A percentile compares a stretch with the other conserved stretches of the same genome.
These are phyloP conservation scores for Opisthograptis luteolata DNA, from an alignment of 2,888 invertebrate species.

Conservation along the genomic window DNA sequence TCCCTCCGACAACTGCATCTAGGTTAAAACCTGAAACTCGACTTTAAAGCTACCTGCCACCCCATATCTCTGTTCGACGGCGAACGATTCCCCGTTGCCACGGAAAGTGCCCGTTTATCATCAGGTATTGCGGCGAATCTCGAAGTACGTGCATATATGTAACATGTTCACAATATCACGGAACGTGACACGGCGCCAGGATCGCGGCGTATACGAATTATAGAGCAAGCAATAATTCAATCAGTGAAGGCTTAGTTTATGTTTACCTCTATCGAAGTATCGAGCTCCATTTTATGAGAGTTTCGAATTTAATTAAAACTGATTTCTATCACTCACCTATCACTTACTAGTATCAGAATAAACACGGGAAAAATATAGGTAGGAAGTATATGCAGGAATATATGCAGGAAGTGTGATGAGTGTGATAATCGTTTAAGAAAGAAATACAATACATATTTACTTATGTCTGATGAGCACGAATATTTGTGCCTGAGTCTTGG, in stretches of 20 bases:
- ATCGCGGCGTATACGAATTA: conserved; percentile 56
- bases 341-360: too few relatives aligned
- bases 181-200: conserved; percentile 59
- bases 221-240: conserved; percentile 78
- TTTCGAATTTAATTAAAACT: conserved; percentile 37
- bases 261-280: conserved; percentile 66
- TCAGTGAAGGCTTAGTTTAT: conserved; percentile 75
- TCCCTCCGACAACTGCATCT: not conserved
- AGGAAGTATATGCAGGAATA: too few relatives aligned
- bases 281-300: conserved; percentile 40
- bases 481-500: too few relatives aligned
- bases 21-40: conserved; percentile 17
- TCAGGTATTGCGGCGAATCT: conserved; percentile 30
- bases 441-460: not conserved
- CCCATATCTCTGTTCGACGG: conserved; percentile 37
- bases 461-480: not conserved
- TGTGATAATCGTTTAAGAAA: not conserved
- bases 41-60: conserved; percentile 27
- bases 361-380: too few relatives aligned
- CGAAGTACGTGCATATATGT: conserved; percentile 29
- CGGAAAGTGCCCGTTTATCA: conserved; percentile 34
- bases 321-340: too few relatives aligned
- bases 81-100: conserved; percentile 24
- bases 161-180: conserved; percentile 48
- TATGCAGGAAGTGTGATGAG: too few relatives aligned